These are phyloP conservation scores for Caenorhabditis japonica DNA, from an alignment of 2,888 invertebrate genomes.

Conservation along the genomic window DNA sequence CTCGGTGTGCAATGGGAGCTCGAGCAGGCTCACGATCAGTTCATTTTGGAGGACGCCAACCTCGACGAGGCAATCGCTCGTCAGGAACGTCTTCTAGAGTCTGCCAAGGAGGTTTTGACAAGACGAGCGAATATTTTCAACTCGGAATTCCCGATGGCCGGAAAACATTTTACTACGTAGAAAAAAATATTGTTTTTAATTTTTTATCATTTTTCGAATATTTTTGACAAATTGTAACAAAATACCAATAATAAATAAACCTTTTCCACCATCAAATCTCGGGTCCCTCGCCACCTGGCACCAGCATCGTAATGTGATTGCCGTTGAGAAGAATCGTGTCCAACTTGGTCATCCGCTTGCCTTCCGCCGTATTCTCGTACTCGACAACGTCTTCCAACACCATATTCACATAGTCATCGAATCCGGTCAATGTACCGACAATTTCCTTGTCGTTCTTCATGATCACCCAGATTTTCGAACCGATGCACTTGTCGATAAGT, in stretches of 20 bases:
- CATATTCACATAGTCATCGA: constrained; percentile 77
- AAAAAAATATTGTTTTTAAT: neutral
- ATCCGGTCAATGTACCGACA: constrained; percentile 91
- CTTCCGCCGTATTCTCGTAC: constrained; percentile 92
- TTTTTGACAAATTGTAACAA: constrained; percentile 10
- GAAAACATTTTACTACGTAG: constrained; percentile 39
- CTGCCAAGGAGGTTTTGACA: constrained; percentile 4
- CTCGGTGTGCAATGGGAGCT: constrained; percentile 58
- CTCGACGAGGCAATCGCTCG: constrained; percentile 45
- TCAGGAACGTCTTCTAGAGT: constrained; percentile 30
- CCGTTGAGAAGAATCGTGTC: constrained; percentile 98
- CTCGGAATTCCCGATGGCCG: constrained; percentile 19
- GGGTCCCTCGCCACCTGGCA: constrained; percentile 76
- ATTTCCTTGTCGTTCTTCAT: constrained; percentile 99
- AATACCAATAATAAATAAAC: neutral
- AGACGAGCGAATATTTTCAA: neutral
- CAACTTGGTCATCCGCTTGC: constrained; percentile 85
- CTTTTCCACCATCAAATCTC: constrained; percentile 69
- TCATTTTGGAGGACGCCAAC: constrained; percentile 19
- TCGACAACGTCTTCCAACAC: constrained; percentile 74
- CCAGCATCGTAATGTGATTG: constrained; percentile 95
- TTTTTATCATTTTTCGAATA: constrained; percentile 2
- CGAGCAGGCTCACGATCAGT: constrained; percentile 44
- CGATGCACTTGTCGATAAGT: constrained; percentile 98
- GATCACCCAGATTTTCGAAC: constrained; percentile 97